Conservation (phyloP, 2,113 vertebrate species). For the Myotis davidii region DNA sequence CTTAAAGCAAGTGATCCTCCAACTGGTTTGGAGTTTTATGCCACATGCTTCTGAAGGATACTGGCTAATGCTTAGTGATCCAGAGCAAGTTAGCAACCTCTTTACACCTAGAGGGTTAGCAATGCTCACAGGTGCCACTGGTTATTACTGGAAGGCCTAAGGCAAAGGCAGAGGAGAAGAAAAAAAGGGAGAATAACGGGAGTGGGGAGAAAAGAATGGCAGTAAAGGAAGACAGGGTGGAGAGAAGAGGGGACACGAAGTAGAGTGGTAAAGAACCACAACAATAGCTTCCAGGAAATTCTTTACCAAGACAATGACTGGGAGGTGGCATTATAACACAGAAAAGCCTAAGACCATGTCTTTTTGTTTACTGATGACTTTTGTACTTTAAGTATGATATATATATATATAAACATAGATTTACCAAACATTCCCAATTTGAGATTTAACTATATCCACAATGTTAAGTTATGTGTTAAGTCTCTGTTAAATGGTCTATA, state of each 20-base stretch:
- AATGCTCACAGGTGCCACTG: constrained; percentile 58
- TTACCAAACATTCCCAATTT: not conserved
- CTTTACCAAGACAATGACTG: constrained; percentile 10
- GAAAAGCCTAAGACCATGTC: not conserved
- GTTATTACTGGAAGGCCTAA: constrained; percentile 63
- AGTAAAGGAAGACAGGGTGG: constrained; percentile 54
- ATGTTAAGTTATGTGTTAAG: not conserved
- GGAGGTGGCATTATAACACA: not conserved
- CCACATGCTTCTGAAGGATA: constrained; percentile 68
- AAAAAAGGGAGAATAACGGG: constrained; percentile 61
- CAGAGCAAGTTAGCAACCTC: constrained; percentile 70
- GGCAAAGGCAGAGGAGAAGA: constrained; percentile 69
- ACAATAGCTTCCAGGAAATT: constrained; percentile 14
- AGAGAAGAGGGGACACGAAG: constrained; percentile 37
- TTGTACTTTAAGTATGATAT: not conserved
- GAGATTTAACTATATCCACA: not conserved
- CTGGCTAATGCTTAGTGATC: constrained; percentile 70
- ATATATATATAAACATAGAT: not conserved
- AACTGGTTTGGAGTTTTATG: constrained; percentile 73
- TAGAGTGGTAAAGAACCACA: constrained; percentile 32
- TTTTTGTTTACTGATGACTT: not conserved
- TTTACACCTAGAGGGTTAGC: constrained; percentile 70
- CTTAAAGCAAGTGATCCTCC: constrained; percentile 69
- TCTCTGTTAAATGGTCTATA: not conserved
- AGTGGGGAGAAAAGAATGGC: constrained; percentile 46